Evolutionary conservation across 2,888 invertebrate species (phyloP).

Genomic region (Cancer borealis): DNA sequence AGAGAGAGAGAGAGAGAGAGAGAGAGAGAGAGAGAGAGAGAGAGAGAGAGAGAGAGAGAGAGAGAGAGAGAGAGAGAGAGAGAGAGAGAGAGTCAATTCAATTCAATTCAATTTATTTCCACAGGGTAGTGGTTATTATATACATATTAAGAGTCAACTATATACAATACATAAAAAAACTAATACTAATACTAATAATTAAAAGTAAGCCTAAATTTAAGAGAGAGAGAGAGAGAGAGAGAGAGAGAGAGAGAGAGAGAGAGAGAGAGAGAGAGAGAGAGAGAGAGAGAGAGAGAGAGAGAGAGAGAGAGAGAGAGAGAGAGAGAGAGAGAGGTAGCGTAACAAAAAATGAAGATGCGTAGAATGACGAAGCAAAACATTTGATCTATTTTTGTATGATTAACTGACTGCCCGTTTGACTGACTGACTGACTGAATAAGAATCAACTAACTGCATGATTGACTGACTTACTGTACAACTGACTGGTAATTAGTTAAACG

Average conservation of each 20-base stretch:
- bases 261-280: conserved; percentile 22
- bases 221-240: conserved; percentile 35
- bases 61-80: background rate
- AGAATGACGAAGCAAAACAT: background rate
- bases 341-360: background rate
- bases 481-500: background rate
- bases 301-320: conserved; percentile 14
- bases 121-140: no score
- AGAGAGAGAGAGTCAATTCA: no score
- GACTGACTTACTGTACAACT: background rate
- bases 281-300: conserved; percentile 38
- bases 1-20: background rate
- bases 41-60: conserved; percentile 17
- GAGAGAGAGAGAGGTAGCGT: no score
- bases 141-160: no score
- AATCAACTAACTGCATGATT: background rate
- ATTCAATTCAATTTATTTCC: no score
- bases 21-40: conserved; percentile 22
- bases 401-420: background rate
- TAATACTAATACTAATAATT: no score
- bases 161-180: no score
- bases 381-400: background rate
- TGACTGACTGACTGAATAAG: background rate
- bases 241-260: conserved; percentile 37
- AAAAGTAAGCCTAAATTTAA: no score